phyloP scores from a whole-genome alignment of 2,113 vertebrate species.

The Trachemys scripta region DNA sequence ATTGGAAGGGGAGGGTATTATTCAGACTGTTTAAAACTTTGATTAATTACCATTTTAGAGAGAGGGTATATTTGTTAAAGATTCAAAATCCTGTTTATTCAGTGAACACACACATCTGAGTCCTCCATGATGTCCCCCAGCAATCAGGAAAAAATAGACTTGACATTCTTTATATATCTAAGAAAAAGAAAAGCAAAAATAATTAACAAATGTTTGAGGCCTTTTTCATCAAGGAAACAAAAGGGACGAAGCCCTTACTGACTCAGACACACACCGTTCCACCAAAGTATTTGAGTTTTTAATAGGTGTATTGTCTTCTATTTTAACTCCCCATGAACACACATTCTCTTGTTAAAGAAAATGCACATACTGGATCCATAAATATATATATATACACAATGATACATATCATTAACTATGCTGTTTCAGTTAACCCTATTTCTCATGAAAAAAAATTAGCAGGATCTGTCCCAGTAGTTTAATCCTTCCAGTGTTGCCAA shows the following conservation, averaged over 20 bases:
- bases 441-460: neutral
- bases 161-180: neutral
- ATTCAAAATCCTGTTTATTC: neutral
- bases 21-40: constrained; percentile 21
- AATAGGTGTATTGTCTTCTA: neutral
- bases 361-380: neutral
- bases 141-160: neutral
- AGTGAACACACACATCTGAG: neutral
- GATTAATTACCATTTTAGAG: constrained; percentile 58
- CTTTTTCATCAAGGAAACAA: neutral
- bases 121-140: neutral
- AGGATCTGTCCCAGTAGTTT: neutral
- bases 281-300: neutral
- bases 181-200: neutral
- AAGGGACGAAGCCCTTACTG: too few species aligned
- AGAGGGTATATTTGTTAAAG: neutral
- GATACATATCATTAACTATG: neutral
- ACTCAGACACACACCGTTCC: too few species aligned
- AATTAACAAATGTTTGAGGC: neutral
- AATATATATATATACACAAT: neutral
- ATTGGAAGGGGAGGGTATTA: constrained; percentile 26
- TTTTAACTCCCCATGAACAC: neutral
- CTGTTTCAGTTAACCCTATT: neutral
- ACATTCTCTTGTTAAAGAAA: neutral
- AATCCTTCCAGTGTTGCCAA: neutral